A percentile compares a stretch with the other conserved stretches of the same genome.
Evolutionary conservation across 2,797 vertebrate species (phyloP).

Genomic region (Aphelocoma californica): DNA sequence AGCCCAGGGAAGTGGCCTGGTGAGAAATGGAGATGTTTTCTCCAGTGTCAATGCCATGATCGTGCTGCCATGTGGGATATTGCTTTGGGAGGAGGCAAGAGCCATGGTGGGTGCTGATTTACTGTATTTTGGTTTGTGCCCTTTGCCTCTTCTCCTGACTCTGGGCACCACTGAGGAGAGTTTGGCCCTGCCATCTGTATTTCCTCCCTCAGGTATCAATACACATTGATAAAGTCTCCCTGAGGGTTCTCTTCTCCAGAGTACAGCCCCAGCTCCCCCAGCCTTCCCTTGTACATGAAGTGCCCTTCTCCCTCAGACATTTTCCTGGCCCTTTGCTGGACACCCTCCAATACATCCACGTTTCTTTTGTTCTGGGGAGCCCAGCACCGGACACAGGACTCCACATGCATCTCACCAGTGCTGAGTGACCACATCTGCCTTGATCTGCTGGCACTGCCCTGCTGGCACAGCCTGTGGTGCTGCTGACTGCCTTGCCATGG

Average conservation of each 20-base stretch:
- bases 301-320: not conserved
- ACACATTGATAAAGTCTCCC: accelerated
- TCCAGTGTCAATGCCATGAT: not conserved
- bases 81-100: not conserved
- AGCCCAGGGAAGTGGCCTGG: not conserved
- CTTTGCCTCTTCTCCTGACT: not conserved
- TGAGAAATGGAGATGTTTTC: not conserved
- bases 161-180: not conserved
- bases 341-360: accelerated
- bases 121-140: not conserved
- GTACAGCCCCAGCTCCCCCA: not conserved
- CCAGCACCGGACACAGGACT: not conserved
- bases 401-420: not conserved
- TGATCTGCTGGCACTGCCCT: not conserved
- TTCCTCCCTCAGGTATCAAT: not conserved
- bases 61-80: not conserved
- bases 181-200: not conserved
- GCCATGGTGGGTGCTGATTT: not conserved
- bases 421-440: not conserved
- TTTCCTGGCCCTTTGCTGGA: not conserved
- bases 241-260: not conserved
- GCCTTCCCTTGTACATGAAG: not conserved
- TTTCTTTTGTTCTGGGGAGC: not conserved
- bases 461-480: not conserved
- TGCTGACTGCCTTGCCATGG: not conserved